These are phyloP conservation scores for Aplidium turbinatum DNA, from an alignment of 23 tunicate species.

Conservation along the genomic window DNA sequence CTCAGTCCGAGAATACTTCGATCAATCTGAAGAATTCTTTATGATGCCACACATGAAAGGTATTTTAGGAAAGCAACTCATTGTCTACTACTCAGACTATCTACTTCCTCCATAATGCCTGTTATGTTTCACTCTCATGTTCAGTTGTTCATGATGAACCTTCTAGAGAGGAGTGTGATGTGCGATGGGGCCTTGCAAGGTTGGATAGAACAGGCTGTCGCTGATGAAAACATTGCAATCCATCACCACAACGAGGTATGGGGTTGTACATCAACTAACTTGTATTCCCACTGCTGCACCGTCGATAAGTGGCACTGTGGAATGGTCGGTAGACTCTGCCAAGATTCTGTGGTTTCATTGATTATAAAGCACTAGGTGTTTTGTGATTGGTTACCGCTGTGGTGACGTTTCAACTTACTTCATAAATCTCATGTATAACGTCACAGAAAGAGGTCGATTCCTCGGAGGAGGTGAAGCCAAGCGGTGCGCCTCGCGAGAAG, in stretches of 20 bases:
- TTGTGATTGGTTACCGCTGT: too few relatives aligned
- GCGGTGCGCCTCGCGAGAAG: not conserved
- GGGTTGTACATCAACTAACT: not conserved
- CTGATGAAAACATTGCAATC: slow-evolving; percentile 13
- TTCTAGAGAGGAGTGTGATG: slow-evolving; percentile 41
- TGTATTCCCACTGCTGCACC: too few relatives aligned
- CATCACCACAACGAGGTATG: slow-evolving; percentile 7
- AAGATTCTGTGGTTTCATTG: too few relatives aligned
- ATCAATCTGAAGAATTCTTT: not conserved
- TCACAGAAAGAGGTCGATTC: slow-evolving; percentile 8
- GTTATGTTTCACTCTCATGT: slow-evolving; percentile 3
- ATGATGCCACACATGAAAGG: not conserved
- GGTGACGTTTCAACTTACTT: too few relatives aligned
- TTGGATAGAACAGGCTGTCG: slow-evolving; percentile 21
- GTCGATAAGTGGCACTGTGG: too few relatives aligned
- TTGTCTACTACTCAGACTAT: not conserved
- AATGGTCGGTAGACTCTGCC: too few relatives aligned
- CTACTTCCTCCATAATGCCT: not conserved
- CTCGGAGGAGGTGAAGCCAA: not conserved
- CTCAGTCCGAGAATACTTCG: too few relatives aligned
- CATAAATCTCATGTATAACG: too few relatives aligned
- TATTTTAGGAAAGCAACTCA: too few relatives aligned
- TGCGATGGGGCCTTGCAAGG: slow-evolving; percentile 28
- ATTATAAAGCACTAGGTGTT: too few relatives aligned
- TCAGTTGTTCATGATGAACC: slow-evolving; percentile 41